Conservation (phyloP, 1,140 invertebrate species). For the Platorchestia sp. region DNA sequence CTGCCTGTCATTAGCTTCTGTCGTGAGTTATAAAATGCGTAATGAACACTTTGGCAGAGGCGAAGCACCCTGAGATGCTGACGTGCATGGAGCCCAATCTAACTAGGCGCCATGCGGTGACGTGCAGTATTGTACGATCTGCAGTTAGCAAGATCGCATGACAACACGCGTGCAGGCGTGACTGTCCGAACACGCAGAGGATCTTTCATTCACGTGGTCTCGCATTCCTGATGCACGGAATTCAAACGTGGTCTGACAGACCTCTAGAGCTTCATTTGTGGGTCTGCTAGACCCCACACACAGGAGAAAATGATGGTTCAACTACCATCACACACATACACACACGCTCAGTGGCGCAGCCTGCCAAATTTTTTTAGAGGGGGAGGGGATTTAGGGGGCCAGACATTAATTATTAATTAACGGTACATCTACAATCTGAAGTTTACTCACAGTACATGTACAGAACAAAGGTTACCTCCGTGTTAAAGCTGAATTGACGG, state of each 20-base stretch:
- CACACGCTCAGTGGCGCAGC: too few relatives aligned
- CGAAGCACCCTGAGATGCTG: too few relatives aligned
- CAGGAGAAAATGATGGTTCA: too few relatives aligned
- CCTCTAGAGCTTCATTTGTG: too few relatives aligned
- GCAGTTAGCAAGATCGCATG: not conserved
- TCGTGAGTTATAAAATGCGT: not conserved
- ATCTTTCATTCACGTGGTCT: not conserved
- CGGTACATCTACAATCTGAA: too few relatives aligned
- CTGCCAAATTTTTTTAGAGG: too few relatives aligned
- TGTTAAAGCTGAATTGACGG: not conserved
- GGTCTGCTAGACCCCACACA: too few relatives aligned
- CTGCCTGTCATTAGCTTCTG: not conserved
- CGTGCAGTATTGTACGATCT: not conserved
- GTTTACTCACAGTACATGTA: not conserved
- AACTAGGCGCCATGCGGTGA: not conserved
- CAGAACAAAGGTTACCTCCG: not conserved
- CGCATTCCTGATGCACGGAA: not conserved
- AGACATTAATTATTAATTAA: too few relatives aligned
- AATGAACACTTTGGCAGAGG: too few relatives aligned
- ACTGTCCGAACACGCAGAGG: not conserved
- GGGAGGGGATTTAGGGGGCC: too few relatives aligned
- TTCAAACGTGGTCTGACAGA: not conserved
- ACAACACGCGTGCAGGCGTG: not conserved
- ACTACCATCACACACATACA: too few relatives aligned
- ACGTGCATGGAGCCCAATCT: not conserved